Percentiles rank a stretch among this genome's conserved stretches.
Conservation (phyloP, 2,888 invertebrate species). For the Ichneumoninae sp. region DNA sequence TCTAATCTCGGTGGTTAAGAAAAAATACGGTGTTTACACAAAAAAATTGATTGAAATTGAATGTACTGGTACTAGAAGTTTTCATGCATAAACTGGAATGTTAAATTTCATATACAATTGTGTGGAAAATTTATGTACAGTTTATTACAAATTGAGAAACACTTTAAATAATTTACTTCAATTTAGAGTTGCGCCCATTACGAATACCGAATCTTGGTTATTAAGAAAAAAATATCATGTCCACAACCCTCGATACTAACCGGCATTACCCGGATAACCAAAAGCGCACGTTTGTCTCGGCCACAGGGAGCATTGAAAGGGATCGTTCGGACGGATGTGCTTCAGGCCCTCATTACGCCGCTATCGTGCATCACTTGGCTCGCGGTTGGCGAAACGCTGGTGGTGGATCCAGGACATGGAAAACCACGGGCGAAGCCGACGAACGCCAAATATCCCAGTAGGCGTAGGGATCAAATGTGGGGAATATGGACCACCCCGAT, state of each 20-base stretch:
- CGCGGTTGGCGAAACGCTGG: conserved; percentile 86
- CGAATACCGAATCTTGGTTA: background rate
- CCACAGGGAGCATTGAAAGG: conserved; percentile 86
- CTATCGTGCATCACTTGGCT: conserved; percentile 86
- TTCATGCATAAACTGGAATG: no score
- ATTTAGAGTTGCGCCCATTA: no score
- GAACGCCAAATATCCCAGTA: conserved; percentile 87
- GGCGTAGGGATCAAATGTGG: conserved; percentile 73
- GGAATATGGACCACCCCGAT: background rate
- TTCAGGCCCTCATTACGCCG: conserved; percentile 86
- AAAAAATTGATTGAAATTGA: no score
- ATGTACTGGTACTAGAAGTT: no score
- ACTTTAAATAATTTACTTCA: no score
- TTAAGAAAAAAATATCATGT: background rate
- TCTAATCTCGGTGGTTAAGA: background rate
- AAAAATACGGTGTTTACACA: background rate
- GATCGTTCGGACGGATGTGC: conserved; percentile 88
- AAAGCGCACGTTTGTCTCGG: conserved; percentile 47
- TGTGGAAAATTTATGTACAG: no score
- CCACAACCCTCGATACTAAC: background rate
- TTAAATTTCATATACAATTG: no score
- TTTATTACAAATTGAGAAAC: no score
- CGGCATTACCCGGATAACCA: conserved; percentile 38
- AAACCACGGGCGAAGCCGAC: conserved; percentile 86
- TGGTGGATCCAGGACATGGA: conserved; percentile 86